Percentiles rank a stretch among this genome's conserved stretches.
phyloP scores from a whole-genome alignment of 2,888 invertebrate species.

The Cataglyphis altisquamis region DNA sequence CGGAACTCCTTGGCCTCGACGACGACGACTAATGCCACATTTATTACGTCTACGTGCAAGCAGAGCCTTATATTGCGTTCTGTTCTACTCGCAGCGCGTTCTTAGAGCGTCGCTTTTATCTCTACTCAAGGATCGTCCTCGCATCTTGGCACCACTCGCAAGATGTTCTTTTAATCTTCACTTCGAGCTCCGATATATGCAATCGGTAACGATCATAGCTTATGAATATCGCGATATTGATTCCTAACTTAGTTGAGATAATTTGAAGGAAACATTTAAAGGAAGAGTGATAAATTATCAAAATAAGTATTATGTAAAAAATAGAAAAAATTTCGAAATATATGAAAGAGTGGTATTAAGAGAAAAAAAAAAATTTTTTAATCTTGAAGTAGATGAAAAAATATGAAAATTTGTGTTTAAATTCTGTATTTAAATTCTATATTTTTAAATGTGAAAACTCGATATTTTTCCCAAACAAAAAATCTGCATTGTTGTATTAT shows the following conservation, averaged over 20 bases:
- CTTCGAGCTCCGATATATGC: background rate
- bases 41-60: constrained; percentile 68
- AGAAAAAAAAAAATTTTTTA: background rate
- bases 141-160: constrained; percentile 52
- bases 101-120: constrained; percentile 79
- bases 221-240: background rate
- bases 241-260: constrained; percentile 1
- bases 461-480: background rate
- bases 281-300: background rate
- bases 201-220: constrained; percentile 5
- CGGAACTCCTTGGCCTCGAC: constrained; percentile 94
- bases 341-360: background rate
- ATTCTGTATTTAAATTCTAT: background rate
- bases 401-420: background rate
- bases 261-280: background rate
- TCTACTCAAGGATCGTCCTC: constrained; percentile 56
- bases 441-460: background rate
- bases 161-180: constrained; percentile 17
- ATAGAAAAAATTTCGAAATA: background rate
- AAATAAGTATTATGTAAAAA: background rate
- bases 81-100: constrained; percentile 71
- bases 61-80: constrained; percentile 55
- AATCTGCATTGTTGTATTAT: constrained; percentile 13
- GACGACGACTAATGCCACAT: constrained; percentile 90
- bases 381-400: background rate